phyloP scores from a whole-genome alignment of 2,888 invertebrate species.

The Aspidiotus rigidus region DNA sequence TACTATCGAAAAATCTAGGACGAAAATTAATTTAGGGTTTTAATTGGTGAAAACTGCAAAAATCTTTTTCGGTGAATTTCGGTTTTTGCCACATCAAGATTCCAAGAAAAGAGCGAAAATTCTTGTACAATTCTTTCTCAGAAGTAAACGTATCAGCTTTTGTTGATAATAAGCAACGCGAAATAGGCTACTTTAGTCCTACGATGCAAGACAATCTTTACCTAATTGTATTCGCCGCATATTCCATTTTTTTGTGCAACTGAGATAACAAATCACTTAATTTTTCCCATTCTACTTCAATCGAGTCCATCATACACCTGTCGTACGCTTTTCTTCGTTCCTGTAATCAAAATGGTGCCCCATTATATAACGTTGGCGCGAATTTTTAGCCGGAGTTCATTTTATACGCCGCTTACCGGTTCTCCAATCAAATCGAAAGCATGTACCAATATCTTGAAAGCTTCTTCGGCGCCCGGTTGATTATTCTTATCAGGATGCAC shows the following conservation, averaged over 20 bases:
- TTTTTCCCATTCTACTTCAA: constrained; percentile 80
- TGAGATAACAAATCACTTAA: constrained; percentile 77
- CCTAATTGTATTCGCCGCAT: constrained; percentile 83
- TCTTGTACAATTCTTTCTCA: too few species aligned
- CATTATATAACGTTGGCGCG: not conserved
- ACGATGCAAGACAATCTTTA: constrained; percentile 36
- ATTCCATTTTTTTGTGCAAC: constrained; percentile 86
- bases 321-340: constrained; percentile 66
- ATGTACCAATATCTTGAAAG: constrained; percentile 88
- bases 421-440: constrained; percentile 92
- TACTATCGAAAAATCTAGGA: too few species aligned
- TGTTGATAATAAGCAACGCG: too few species aligned
- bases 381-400: not conserved
- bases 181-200: too few species aligned
- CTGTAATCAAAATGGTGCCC: constrained; percentile 43
- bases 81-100: too few species aligned
- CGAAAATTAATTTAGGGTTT: too few species aligned
- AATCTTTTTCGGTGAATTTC: too few species aligned
- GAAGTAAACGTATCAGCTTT: too few species aligned
- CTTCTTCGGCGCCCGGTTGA: constrained; percentile 90
- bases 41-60: too few species aligned
- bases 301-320: constrained; percentile 64
- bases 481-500: constrained; percentile 95
- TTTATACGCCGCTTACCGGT: constrained; percentile 53
- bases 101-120: too few species aligned